A percentile compares a stretch with the other conserved stretches of the same genome.
Conservation (phyloP, 1,140 invertebrate genomes). For the Drosophila lacertosa region DNA sequence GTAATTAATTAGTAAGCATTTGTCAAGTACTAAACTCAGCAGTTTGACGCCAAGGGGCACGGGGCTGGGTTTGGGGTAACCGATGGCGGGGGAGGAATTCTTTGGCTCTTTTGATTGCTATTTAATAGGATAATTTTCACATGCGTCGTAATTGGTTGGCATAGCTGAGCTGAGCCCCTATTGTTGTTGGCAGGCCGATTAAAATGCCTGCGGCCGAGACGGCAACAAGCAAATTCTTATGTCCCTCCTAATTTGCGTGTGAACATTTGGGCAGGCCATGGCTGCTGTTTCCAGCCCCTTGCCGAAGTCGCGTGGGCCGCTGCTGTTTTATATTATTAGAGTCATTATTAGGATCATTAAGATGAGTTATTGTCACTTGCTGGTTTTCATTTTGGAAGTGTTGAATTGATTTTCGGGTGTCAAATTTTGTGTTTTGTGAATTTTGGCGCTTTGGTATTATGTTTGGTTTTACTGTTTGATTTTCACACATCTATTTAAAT, state of each 20-base stretch:
- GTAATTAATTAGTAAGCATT: slow-evolving; percentile 84
- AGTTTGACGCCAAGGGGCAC: slow-evolving; percentile 3
- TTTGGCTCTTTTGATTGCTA: slow-evolving; percentile 69
- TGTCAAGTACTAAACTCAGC: slow-evolving; percentile 81
- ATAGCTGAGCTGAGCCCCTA: slow-evolving; percentile 18
- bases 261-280: slow-evolving; percentile 53
- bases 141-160: slow-evolving; percentile 76
- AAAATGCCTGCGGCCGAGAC: slow-evolving; percentile 53
- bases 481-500: slow-evolving; percentile 78
- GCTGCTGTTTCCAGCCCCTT: slow-evolving; percentile 23
- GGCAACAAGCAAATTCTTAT: slow-evolving; percentile 74
- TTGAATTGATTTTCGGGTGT: slow-evolving; percentile 63
- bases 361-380: slow-evolving; percentile 73
- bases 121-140: slow-evolving; percentile 84
- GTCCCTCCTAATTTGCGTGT: slow-evolving; percentile 83
- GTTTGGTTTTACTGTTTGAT: slow-evolving; percentile 66
- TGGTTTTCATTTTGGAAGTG: slow-evolving; percentile 49
- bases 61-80: neutral
- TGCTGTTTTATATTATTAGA: slow-evolving; percentile 80
- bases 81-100: slow-evolving; percentile 29
- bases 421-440: slow-evolving; percentile 69
- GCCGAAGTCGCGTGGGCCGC: slow-evolving; percentile 43
- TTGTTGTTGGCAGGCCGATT: slow-evolving; percentile 38
- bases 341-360: slow-evolving; percentile 82
- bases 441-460: slow-evolving; percentile 33